Evolutionary conservation across 2,113 vertebrate species (phyloP).

Genomic region (Fulica atra): DNA sequence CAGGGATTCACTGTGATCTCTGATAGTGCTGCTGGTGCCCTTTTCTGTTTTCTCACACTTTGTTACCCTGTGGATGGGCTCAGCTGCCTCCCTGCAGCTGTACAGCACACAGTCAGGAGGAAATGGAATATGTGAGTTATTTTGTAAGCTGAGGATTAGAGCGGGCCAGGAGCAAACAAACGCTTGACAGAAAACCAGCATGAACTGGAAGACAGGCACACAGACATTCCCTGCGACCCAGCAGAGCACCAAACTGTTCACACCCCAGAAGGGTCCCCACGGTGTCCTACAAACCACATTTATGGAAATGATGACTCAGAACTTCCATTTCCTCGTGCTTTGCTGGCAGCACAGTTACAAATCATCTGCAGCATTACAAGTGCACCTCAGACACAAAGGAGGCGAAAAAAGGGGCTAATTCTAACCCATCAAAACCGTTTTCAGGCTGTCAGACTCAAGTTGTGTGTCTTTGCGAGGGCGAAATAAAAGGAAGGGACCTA

Average conservation of each 20-base stretch:
- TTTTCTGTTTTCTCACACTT: background rate
- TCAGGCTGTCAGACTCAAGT: background rate
- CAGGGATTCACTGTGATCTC: background rate
- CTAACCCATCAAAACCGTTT: background rate
- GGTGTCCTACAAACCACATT: background rate
- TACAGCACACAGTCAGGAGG: background rate
- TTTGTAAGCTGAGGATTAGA: background rate
- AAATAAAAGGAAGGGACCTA: background rate
- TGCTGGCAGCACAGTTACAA: rapidly evolving
- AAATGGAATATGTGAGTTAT: background rate
- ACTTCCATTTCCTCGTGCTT: background rate
- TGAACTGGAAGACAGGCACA: background rate
- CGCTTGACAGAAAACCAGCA: background rate
- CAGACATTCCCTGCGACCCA: background rate
- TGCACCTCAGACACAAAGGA: background rate
- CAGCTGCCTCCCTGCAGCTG: background rate
- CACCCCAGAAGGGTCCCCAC: background rate
- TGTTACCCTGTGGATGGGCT: background rate
- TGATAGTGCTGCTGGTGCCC: rapidly evolving
- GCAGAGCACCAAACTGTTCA: rapidly evolving
- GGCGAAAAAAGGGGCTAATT: background rate
- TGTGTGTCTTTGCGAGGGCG: background rate
- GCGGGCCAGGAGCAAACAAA: background rate
- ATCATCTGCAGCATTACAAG: background rate
- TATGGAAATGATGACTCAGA: background rate